Evolutionary conservation across 2,113 vertebrate species (phyloP).

Genomic region (cat (Felis catus)): DNA sequence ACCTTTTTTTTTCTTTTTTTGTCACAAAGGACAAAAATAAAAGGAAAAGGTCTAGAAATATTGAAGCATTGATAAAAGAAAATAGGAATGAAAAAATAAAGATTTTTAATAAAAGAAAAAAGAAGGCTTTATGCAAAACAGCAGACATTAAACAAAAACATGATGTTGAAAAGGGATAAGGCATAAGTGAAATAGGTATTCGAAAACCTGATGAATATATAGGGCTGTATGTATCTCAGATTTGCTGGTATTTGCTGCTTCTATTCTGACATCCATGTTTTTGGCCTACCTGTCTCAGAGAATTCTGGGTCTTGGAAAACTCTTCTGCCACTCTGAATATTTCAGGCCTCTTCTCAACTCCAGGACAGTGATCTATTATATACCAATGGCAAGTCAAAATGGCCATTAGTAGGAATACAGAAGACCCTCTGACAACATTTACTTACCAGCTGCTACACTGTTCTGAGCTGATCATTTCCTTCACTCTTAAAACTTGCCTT

Average conservation of each 20-base stretch:
- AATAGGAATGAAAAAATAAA: not conserved
- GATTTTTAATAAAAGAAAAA: not conserved
- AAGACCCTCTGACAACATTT: constrained; percentile 30
- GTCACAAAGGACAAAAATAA: constrained; percentile 46
- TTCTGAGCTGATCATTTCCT: not conserved
- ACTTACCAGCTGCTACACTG: not conserved
- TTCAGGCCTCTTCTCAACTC: not conserved
- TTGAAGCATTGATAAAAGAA: not conserved
- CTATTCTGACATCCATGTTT: not conserved
- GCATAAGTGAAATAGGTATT: not conserved
- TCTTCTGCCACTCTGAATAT: not conserved
- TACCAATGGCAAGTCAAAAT: not conserved
- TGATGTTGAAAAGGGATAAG: not conserved
- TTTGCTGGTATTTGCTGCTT: not conserved
- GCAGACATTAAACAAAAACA: not conserved
- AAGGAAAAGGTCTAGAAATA: not conserved
- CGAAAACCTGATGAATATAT: not conserved
- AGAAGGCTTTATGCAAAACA: not conserved
- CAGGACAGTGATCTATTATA: not conserved
- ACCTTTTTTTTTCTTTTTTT: constrained; percentile 5
- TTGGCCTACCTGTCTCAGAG: not conserved
- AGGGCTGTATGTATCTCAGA: not conserved
- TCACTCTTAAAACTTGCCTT: constrained; percentile 28
- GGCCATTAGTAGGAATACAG: not conserved
- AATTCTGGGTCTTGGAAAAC: not conserved